Conservation (phyloP, 2,888 invertebrate genomes). For the Cantharis rustica region DNA sequence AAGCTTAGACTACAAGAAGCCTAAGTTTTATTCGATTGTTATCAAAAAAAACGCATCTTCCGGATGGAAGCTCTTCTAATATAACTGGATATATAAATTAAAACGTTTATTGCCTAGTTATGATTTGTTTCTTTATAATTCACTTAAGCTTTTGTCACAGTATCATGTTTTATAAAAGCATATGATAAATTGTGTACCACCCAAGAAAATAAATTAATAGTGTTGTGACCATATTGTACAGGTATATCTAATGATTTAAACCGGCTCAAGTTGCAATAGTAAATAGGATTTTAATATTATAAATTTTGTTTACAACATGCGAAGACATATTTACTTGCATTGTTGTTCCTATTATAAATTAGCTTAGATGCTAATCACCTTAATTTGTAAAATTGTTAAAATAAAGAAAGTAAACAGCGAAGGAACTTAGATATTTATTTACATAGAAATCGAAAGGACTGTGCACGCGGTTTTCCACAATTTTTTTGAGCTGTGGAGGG, state of each 20-base stretch:
- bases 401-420: not conserved
- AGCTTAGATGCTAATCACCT: not conserved
- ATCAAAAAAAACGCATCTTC: no score
- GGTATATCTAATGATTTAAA: not conserved
- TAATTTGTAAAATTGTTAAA: not conserved
- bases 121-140: not conserved
- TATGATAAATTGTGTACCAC: not conserved
- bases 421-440: not conserved
- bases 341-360: not conserved
- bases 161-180: not conserved
- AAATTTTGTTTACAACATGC: not conserved
- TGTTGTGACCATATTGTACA: not conserved
- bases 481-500: no score
- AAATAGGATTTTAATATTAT: not conserved
- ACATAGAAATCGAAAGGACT: not conserved
- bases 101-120: not conserved
- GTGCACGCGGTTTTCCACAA: no score
- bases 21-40: no score
- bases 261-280: not conserved
- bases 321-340: not conserved
- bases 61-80: not conserved
- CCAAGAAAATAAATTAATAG: not conserved
- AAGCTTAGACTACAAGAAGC: no score
- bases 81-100: not conserved
- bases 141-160: not conserved